A percentile compares a stretch with the other conserved stretches of the same genome.
phyloP scores from a whole-genome alignment of 1,140 invertebrate genomes.

The Planococcus citri region DNA sequence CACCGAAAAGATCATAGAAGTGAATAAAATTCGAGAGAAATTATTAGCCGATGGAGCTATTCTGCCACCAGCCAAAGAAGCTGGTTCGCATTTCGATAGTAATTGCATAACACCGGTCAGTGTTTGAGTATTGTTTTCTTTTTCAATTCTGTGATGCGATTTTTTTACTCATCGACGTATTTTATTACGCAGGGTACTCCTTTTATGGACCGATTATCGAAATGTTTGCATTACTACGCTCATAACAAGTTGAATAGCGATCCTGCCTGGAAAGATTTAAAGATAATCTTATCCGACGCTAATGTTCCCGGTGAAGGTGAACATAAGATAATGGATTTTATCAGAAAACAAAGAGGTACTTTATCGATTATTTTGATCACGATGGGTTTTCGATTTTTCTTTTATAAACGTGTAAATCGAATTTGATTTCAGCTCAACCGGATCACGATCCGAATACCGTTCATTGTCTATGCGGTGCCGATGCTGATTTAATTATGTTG shows the following conservation, averaged over 20 bases:
- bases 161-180: conserved; percentile 11
- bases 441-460: conserved; percentile 96
- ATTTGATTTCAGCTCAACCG: conserved; percentile 56
- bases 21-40: conserved; percentile 63
- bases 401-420: not conserved
- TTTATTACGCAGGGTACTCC: conserved; percentile 77
- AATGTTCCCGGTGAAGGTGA: conserved; percentile 94
- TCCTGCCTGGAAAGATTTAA: conserved; percentile 88
- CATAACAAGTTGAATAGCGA: conserved; percentile 88
- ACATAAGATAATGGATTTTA: conserved; percentile 99
- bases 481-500: conserved; percentile 97
- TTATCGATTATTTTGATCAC: not conserved
- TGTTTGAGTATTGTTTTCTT: conserved; percentile 25
- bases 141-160: not conserved
- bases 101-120: conserved; percentile 92
- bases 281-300: conserved; percentile 94
- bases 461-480: conserved; percentile 95
- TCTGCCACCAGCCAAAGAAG: conserved; percentile 80
- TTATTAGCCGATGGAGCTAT: conserved; percentile 59
- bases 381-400: conserved; percentile 17
- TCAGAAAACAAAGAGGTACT: conserved; percentile 77
- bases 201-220: conserved; percentile 91
- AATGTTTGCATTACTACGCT: conserved; percentile 92
- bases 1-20: conserved; percentile 75
- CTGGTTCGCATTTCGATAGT: conserved; percentile 90